These are phyloP conservation scores for Rhinichthys osculus DNA, from an alignment of 2,797 vertebrate species.

Conservation along the genomic window DNA sequence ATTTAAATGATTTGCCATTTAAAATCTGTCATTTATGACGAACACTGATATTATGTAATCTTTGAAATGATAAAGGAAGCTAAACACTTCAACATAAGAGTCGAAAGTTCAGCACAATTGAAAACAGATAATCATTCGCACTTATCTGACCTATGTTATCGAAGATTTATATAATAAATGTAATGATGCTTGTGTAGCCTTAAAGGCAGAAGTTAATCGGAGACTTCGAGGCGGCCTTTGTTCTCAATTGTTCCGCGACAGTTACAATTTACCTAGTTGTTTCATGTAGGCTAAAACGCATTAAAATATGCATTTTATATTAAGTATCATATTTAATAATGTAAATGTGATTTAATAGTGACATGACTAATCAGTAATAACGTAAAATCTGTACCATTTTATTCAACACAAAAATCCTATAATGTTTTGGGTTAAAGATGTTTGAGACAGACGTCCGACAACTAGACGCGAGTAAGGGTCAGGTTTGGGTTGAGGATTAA, in stretches of 20 bases:
- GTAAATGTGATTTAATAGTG: neutral
- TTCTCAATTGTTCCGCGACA: neutral
- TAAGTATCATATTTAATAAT: neutral
- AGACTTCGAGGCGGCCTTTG: neutral
- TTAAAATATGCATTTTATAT: neutral
- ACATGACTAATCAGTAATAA: too few species aligned
- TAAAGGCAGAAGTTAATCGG: neutral
- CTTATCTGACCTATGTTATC: neutral
- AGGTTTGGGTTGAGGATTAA: constrained; percentile 42
- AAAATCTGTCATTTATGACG: neutral
- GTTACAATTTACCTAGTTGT: neutral
- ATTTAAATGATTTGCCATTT: neutral
- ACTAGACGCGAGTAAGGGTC: constrained; percentile 28
- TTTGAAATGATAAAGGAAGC: neutral
- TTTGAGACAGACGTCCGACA: constrained; percentile 10
- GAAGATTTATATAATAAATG: neutral
- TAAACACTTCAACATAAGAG: neutral
- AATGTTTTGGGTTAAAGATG: neutral
- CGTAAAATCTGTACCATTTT: neutral
- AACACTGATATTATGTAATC: neutral
- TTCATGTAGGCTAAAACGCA: neutral
- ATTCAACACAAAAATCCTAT: neutral
- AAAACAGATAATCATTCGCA: neutral
- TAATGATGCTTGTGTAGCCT: neutral
- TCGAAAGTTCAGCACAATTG: neutral